phyloP scores from a whole-genome alignment of 2,797 vertebrate species.

The Cyprinella venusta region DNA sequence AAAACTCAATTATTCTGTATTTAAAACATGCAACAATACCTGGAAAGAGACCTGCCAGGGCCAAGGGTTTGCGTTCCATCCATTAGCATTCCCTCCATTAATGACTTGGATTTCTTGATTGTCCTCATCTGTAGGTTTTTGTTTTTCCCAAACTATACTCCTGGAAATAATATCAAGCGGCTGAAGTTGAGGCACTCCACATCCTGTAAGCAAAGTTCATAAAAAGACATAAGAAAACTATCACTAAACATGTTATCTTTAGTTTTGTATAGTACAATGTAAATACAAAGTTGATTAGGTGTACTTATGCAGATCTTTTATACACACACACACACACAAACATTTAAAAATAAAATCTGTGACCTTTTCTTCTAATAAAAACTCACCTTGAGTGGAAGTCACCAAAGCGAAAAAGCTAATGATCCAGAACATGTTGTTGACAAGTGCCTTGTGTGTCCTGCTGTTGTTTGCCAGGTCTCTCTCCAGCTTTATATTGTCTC shows the following conservation, averaged over 20 bases:
- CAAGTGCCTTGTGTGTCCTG: neutral
- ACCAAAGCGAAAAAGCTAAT: slow-evolving; percentile 80
- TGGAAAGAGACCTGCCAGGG: slow-evolving; percentile 91
- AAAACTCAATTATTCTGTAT: neutral
- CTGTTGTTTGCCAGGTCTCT: neutral
- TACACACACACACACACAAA: no score
- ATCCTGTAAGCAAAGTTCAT: slow-evolving; percentile 69
- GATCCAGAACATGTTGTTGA: slow-evolving; percentile 73
- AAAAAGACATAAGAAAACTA: slow-evolving; percentile 6
- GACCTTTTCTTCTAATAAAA: neutral
- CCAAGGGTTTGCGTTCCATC: slow-evolving; percentile 74
- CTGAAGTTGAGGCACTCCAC: slow-evolving; percentile 79
- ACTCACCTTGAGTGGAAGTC: slow-evolving; percentile 78
- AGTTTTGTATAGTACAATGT: no score
- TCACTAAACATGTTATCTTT: no score
- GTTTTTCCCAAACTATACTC: no score
- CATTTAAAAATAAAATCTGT: neutral
- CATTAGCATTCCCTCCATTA: no score
- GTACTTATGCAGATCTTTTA: no score
- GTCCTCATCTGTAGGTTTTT: no score
- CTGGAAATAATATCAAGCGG: slow-evolving; percentile 8
- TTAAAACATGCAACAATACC: slow-evolving; percentile 65
- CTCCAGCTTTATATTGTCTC: slow-evolving; percentile 41
- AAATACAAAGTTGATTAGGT: no score
- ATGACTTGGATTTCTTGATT: no score